Percentiles rank a stretch among this genome's conserved stretches.
phyloP scores from a whole-genome alignment of 2,113 vertebrate species.

The Mirza zaza region DNA sequence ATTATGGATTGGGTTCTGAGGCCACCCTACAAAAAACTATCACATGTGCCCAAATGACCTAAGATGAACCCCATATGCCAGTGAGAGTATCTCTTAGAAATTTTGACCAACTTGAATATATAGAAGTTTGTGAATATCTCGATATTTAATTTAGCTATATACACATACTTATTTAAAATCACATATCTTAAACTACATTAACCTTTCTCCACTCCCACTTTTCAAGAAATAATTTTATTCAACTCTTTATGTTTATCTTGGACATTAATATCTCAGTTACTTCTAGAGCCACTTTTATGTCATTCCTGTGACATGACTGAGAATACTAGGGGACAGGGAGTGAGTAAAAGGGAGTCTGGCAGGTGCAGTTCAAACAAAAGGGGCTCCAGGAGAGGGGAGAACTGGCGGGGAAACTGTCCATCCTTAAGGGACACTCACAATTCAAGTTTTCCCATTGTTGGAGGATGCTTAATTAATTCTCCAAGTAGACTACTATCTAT shows the following conservation, averaged over 20 bases:
- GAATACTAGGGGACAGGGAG: neutral
- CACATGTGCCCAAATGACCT: neutral
- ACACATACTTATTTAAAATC: neutral
- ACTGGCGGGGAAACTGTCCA: neutral
- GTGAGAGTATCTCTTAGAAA: conserved; percentile 15
- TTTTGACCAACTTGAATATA: neutral
- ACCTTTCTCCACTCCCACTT: neutral
- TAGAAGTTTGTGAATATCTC: conserved; percentile 6
- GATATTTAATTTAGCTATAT: neutral
- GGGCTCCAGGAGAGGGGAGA: neutral
- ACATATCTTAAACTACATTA: conserved; percentile 26
- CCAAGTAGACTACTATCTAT: neutral
- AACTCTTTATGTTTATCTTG: conserved; percentile 29
- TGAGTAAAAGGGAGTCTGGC: neutral
- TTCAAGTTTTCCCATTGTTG: neutral
- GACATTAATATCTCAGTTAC: neutral
- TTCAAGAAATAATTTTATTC: conserved; percentile 33
- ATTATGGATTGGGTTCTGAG: neutral
- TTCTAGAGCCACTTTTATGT: conserved; percentile 8
- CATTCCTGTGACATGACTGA: neutral
- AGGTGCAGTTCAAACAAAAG: neutral
- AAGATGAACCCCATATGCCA: neutral
- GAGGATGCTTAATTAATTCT: neutral
- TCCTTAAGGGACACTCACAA: neutral
- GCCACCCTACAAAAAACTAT: neutral